Evolutionary conservation across 2,888 invertebrate genomes (phyloP), one percentile per base, ranked within the genome.

Genomic region (Drosophila colorata): DNA sequence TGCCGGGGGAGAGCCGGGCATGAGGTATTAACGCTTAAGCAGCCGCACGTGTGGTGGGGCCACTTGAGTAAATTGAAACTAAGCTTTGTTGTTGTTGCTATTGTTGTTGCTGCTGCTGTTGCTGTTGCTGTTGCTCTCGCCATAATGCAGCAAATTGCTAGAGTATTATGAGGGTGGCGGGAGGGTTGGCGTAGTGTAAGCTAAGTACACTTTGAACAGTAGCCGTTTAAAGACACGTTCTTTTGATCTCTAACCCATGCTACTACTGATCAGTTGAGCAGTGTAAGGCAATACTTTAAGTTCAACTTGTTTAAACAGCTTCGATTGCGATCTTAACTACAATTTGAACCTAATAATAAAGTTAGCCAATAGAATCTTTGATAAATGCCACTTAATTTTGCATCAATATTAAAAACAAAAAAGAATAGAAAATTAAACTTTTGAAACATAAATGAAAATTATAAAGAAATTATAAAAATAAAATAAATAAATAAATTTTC

Each of bases 31-130:
- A 78, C 78, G 75, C 48, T 78, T 85, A 80, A 81, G 75, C 78
- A 81, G 85, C 71, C 85, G 84, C 80, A 84, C 84, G 80, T 80
- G 79, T 79, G 69, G 58, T 56, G 23, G 44, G 63, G 51, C 57
- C 25, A 59, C 58, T 79, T 55, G 69, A 43, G 46, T 66, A 65
- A 74, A 78, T 57, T 70, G 49, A 67, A 76, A 72, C 63, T 58
- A 73, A 70, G 67, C 46, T 66, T 68, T 60, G 52, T 61, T 64
- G 56, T 55, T 56, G 41, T 53, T 55, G 23, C 28, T 46, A n/a
- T 14, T 33, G 31, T 38, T 48, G 37, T 25, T 44, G 44, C n/a
- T 49, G 33, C 14, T 55, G 49, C 6, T 38, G 43, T 18, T 65
- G 2, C 8, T 28, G 28, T 28, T 52, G 49, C n/a, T 47, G 35